Conservation (phyloP, 2,888 invertebrate species). For the Tortrix viridana region DNA sequence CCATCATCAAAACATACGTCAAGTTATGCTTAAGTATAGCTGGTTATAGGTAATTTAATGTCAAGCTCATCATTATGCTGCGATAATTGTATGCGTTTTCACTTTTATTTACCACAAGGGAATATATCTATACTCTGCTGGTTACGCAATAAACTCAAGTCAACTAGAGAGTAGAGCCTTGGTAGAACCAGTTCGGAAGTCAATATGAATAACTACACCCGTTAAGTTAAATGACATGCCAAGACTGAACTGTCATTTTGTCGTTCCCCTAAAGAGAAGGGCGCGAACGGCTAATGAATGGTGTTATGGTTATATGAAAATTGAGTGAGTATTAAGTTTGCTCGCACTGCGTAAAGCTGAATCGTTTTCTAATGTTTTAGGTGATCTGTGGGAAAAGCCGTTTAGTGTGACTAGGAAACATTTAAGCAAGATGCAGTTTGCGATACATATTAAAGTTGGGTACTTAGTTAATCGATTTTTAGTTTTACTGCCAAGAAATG, state of each 20-base stretch:
- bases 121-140: not conserved
- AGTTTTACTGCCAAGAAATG: no score
- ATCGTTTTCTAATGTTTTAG: no score
- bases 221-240: not conserved
- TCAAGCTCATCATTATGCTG: slow-evolving; percentile 11
- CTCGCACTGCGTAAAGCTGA: no score
- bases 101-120: slow-evolving; percentile 11
- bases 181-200: slow-evolving; percentile 12
- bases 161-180: not conserved
- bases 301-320: not conserved
- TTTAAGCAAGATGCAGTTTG: no score
- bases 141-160: slow-evolving; percentile 1
- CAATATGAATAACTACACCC: slow-evolving; percentile 4
- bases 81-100: slow-evolving; percentile 6
- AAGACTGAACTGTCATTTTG: slow-evolving; percentile 5
- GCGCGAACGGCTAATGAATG: slow-evolving; percentile 2
- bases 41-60: no score
- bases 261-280: slow-evolving; percentile 6
- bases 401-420: no score
- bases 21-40: no score
- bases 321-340: not conserved
- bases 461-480: no score
- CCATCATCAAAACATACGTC: no score
- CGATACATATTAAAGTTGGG: no score
- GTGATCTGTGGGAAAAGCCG: no score